Percentiles rank a stretch among this genome's conserved stretches.
phyloP scores from a whole-genome alignment of 2,888 invertebrate species.

The Xanthorhoe designata region DNA sequence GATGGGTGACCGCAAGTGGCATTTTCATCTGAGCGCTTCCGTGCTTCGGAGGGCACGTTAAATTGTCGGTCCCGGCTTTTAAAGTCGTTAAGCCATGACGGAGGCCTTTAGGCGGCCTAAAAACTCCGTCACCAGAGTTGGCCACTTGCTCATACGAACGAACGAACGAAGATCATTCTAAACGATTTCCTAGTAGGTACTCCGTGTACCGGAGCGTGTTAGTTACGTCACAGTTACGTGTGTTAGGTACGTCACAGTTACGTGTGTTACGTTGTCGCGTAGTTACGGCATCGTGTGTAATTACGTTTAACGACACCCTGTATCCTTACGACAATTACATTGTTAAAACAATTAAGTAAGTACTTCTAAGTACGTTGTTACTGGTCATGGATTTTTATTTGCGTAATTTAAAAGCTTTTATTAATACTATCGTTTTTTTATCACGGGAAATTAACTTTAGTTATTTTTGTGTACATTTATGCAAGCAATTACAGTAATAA shows the following conservation, averaged over 20 bases:
- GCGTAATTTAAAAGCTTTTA: neutral
- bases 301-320: conserved; percentile 18
- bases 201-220: conserved; percentile 17
- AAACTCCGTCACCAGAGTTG: too few species aligned
- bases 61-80: too few species aligned
- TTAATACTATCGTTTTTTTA: neutral
- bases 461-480: too few species aligned
- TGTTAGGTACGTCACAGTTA: conserved; percentile 18
- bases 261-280: conserved; percentile 33
- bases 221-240: conserved; percentile 10
- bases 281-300: conserved; percentile 32
- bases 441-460: too few species aligned
- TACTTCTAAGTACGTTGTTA: neutral
- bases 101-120: too few species aligned
- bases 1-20: too few species aligned
- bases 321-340: conserved; percentile 12
- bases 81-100: too few species aligned
- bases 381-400: conserved; percentile 5
- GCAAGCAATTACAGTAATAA: too few species aligned
- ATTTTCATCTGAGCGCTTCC: too few species aligned
- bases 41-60: too few species aligned
- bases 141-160: too few species aligned
- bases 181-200: conserved; percentile 10
- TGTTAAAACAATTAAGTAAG: conserved; percentile 5
- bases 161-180: neutral